Base-by-base conservation (phyloP, 2,113 vertebrate species). In the Orcinus orca region DNA sequence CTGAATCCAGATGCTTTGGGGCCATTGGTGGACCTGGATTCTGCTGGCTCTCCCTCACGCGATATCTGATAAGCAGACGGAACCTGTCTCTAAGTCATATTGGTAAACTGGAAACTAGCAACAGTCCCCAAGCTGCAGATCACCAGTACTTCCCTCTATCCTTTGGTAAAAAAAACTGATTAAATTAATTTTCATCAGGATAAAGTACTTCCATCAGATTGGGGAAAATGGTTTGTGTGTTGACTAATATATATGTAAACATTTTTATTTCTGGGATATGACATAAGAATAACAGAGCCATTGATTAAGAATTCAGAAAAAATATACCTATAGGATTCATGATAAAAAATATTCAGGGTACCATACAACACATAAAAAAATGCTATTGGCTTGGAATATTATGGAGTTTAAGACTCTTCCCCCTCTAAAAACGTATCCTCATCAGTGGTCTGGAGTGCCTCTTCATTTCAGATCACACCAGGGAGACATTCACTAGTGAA, bases 281-380 rank as follows among this genome's bases (percentile, higher is more conserved):
- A 44, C 8, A 83, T 79, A 88, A 92, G 17, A 83, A 70, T 33
- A 74, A 88, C 31, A 62, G 58, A 85, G 13, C 18, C 25, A 20
- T 26, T 86, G 74, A 91, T 60, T 76, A 89, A 41, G 25, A 88
- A 96, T 88, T 93, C 50, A 84, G 38, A 74, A 88, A 77, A 13
- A 90, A 84, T 58, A 76, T 47, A 86, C 0, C 47, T 62, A 76
- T 90, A 6, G n/a, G 47, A 84, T 60, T 17, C n/a, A 58, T 36
- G 20, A 2, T 58, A 55, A 93, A 94, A 94, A 89, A 47, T 89
- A 96, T 73, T 82, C 41, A 53, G 2, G 8, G 33, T 15, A 67
- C 38, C 31, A 21, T 70, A 87, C 26, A 68, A 60, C 15, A 68
- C 20, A 13, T 47, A 50, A 91, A 77, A 87, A 87, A 36, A 90